A percentile compares a stretch with the other conserved stretches of the same genome.
Evolutionary conservation across 2,113 vertebrate species (phyloP).

Genomic region (Uropsilus gracilis): DNA sequence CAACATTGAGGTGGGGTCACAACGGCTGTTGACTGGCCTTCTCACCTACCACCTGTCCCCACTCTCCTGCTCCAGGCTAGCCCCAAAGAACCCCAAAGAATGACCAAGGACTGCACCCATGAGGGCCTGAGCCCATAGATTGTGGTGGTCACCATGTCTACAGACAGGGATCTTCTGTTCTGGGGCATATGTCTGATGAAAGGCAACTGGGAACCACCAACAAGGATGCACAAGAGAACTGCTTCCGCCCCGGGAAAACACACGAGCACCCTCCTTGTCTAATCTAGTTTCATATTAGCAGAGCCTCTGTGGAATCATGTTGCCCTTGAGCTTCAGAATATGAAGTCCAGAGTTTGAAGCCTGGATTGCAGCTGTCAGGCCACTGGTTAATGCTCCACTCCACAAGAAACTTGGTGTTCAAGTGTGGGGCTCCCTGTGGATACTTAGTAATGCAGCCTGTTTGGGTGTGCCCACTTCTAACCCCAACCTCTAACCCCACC

Average conservation of each 20-base stretch:
- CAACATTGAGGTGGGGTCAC: background rate
- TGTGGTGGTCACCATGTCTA: background rate
- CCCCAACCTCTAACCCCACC: background rate
- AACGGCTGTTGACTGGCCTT: background rate
- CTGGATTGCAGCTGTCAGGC: background rate
- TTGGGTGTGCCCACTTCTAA: background rate
- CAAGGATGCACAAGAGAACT: background rate
- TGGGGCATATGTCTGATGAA: background rate
- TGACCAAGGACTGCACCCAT: background rate
- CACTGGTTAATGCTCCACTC: background rate
- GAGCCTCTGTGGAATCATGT: background rate
- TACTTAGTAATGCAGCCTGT: background rate
- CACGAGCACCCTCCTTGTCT: background rate
- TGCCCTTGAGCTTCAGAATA: conserved; percentile 5
- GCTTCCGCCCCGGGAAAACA: background rate
- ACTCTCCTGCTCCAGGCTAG: background rate
- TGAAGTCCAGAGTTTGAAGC: background rate
- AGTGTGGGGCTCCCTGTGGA: background rate
- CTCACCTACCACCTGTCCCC: background rate
- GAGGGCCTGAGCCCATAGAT: background rate
- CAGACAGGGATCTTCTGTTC: background rate
- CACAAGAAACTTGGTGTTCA: background rate
- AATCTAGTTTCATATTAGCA: background rate
- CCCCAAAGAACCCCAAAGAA: background rate
- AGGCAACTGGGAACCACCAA: background rate